Percentiles rank a stretch among this genome's conserved stretches.
These are phyloP conservation scores for Chouioia cunea DNA, from an alignment of 2,888 invertebrate genomes.

Conservation along the genomic window DNA sequence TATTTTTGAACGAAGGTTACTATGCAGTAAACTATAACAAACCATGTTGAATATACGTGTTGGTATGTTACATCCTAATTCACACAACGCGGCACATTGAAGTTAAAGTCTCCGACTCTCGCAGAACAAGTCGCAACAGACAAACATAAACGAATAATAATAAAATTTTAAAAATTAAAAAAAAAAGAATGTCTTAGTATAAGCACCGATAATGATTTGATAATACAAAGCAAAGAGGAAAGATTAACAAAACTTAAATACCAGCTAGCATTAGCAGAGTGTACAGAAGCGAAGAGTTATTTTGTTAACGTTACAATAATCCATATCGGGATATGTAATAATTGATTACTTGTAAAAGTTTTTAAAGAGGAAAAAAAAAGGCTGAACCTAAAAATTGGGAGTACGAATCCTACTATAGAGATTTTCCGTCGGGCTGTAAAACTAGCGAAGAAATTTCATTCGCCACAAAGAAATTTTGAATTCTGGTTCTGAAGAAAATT, in stretches of 20 bases:
- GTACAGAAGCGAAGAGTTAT: slow-evolving; percentile 56
- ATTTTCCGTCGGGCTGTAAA: slow-evolving; percentile 34
- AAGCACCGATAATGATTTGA: slow-evolving; percentile 24
- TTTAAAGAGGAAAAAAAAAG: slow-evolving; percentile 39
- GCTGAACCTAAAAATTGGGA: slow-evolving; percentile 14
- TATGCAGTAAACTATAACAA: background rate
- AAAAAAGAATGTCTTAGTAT: slow-evolving; percentile 19
- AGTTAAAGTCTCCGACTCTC: slow-evolving; percentile 28
- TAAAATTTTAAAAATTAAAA: too few species aligned
- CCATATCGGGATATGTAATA: slow-evolving; percentile 54
- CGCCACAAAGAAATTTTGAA: slow-evolving; percentile 14
- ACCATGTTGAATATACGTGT: slow-evolving; percentile 7
- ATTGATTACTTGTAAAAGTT: slow-evolving; percentile 49
- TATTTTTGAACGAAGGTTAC: slow-evolving; percentile 2
- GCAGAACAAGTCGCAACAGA: slow-evolving; percentile 1
- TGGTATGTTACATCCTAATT: slow-evolving; percentile 26
- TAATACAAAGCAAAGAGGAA: slow-evolving; percentile 29
- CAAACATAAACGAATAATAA: too few species aligned
- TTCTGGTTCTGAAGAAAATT: slow-evolving; percentile 16
- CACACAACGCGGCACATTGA: slow-evolving; percentile 10
- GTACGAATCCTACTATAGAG: slow-evolving; percentile 25
- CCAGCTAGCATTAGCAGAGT: slow-evolving; percentile 51
- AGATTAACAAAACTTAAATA: slow-evolving; percentile 42
- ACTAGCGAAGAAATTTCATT: slow-evolving; percentile 42
- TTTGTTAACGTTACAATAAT: slow-evolving; percentile 56